These are phyloP conservation scores for Hedychridium roseum DNA, from an alignment of 2,888 invertebrate species.

Conservation along the genomic window DNA sequence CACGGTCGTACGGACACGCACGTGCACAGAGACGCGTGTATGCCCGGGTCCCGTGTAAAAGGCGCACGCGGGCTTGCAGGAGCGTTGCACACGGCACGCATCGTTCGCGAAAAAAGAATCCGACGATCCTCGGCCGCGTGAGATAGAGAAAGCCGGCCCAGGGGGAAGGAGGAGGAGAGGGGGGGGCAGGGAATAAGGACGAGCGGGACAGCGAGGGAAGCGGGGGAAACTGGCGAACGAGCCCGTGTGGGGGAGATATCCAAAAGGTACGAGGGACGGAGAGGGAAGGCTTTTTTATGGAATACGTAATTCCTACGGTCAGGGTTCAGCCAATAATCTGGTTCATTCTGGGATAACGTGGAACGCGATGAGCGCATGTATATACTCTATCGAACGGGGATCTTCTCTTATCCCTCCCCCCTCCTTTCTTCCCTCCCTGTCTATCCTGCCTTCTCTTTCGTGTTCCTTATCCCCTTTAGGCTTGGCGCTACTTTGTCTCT, in stretches of 20 bases:
- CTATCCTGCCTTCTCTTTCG: constrained; percentile 16
- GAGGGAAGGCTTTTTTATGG: constrained; percentile 47
- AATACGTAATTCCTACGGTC: constrained; percentile 58
- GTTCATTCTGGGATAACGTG: constrained; percentile 46
- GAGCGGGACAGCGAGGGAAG: constrained; percentile 17
- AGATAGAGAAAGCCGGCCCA: no score
- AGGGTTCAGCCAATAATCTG: constrained; percentile 59
- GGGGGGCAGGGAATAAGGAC: constrained; percentile 8
- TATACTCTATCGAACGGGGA: constrained; percentile 32
- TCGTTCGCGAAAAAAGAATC: constrained; percentile 34
- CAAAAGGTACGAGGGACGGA: no score
- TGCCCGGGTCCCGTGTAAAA: background rate
- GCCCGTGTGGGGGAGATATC: no score
- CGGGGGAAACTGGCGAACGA: no score
- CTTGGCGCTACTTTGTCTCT: background rate
- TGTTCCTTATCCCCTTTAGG: constrained; percentile 6
- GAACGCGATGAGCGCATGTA: constrained; percentile 17
- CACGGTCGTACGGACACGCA: background rate
- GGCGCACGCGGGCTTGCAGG: constrained; percentile 10
- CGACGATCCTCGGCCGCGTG: background rate
- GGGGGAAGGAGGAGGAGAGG: constrained; percentile 22
- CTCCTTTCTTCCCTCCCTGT: constrained; percentile 11
- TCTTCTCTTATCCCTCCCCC: constrained; percentile 24
- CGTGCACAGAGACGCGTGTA: background rate
- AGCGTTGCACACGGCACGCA: constrained; percentile 45